phyloP scores from a whole-genome alignment of 2,888 invertebrate genomes.

The Augochlorella aurata region DNA sequence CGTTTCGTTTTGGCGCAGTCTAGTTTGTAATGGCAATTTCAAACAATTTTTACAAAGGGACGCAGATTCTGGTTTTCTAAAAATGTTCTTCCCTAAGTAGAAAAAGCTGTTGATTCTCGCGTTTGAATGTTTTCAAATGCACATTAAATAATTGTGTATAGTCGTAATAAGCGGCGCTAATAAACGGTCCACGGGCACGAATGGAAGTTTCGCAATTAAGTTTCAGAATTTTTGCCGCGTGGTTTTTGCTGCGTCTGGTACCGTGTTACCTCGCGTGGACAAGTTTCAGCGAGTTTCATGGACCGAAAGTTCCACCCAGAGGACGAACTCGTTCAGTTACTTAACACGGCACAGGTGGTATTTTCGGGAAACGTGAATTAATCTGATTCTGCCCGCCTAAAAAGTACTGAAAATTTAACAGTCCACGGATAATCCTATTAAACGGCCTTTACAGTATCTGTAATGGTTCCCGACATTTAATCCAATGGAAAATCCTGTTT shows the following conservation, averaged over 20 bases:
- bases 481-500: no score
- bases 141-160: neutral
- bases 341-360: neutral
- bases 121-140: neutral
- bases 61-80: no score
- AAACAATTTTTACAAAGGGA: no score
- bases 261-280: neutral
- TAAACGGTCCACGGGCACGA: neutral
- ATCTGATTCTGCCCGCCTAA: neutral
- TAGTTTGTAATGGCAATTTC: no score
- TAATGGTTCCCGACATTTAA: no score
- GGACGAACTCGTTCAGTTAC: neutral
- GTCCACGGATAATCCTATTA: no score
- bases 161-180: neutral
- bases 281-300: slow-evolving; percentile 1
- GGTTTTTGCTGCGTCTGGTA: neutral
- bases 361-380: neutral
- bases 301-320: neutral
- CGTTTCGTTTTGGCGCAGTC: no score
- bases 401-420: no score
- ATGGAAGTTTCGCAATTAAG: neutral
- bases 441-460: no score
- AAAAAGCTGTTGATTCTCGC: neutral
- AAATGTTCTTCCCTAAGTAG: neutral
- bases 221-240: neutral